Evolutionary conservation across 2,888 invertebrate species (phyloP), one percentile per base, ranked within the genome.

Genomic region (Capitulum mitella): DNA sequence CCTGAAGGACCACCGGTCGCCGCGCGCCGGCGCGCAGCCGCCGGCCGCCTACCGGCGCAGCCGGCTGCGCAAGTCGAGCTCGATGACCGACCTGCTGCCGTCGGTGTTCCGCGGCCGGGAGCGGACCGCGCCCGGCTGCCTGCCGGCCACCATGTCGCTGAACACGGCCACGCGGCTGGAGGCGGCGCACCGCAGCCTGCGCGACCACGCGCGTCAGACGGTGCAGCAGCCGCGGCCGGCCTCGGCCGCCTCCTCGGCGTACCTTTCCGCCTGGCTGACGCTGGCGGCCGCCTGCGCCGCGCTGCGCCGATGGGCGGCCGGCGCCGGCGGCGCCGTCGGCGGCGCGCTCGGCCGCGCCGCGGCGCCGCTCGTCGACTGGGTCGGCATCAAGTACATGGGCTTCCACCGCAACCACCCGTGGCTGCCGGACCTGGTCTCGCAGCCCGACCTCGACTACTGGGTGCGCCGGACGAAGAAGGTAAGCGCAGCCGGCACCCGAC

Each of bases 321-420:
- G 40, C 19, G 70, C 37, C 6, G 70, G 70, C 1, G 70, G 40
- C 26, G 70, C 40, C 40, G 70, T 70, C 40, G 70, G 70, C 0
- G 37, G 70, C 37, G 37, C 26, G 37, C 6, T 70, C 12, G 70
- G 37, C 3, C 40, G 37, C 3, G 70, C 70, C 26, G 3, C 70
- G 8, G 37, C 70, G 22, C 70, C 70, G 37, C 22, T 40, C 2
- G 26, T 70, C 10, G 70, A 70, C 70, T 70, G 70, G 70, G 70
- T 70, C 40, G 70, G 70, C 40, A 70, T 70, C 26, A 70, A 70
- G 70, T 70, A 70, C 70, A 70, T 70, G 70, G 26, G 22, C 70
- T 19, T 70, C 37, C 70, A 70, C 40, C 22, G 70, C 6, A 70
- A 70, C 37, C 70, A 70, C 26, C 70, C 70, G 40, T 70, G 70